A percentile compares a stretch with the other conserved stretches of the same genome.
phyloP scores from a whole-genome alignment of 2,113 vertebrate genomes.

The Hymenochirus boettgeri region DNA sequence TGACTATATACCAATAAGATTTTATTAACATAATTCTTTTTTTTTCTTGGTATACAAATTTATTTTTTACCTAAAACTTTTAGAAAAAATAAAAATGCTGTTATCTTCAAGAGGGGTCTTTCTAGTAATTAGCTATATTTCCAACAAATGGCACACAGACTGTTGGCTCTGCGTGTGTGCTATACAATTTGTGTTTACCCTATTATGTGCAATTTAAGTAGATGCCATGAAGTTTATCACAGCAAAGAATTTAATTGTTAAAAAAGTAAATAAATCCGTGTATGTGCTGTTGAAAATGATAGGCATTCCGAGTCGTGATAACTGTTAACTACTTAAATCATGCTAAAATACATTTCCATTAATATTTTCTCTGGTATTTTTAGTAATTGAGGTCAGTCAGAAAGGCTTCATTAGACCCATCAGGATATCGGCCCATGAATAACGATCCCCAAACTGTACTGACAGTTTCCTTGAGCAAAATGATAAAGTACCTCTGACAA shows the following conservation, averaged over 20 bases:
- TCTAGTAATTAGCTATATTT: conserved; percentile 81
- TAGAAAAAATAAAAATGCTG: conserved; percentile 37
- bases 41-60: no score
- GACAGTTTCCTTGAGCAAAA: conserved; percentile 80
- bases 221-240: conserved; percentile 67
- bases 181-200: conserved; percentile 76
- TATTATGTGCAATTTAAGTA: conserved; percentile 77
- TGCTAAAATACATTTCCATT: conserved; percentile 48
- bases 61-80: conserved; percentile 48
- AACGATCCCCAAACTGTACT: conserved; percentile 85
- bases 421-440: conserved; percentile 89
- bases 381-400: conserved; percentile 85
- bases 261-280: conserved; percentile 26
- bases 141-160: conserved; percentile 94
- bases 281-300: conserved; percentile 41
- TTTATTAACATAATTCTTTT: no score
- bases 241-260: conserved; percentile 36
- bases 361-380: conserved; percentile 74
- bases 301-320: conserved; percentile 19
- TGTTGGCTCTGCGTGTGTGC: conserved; percentile 90
- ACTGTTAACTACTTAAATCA: conserved; percentile 20
- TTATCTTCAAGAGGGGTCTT: conserved; percentile 48
- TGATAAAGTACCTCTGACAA: conserved; percentile 81
- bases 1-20: no score
- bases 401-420: conserved; percentile 94